Evolutionary conservation across 2,888 invertebrate species (phyloP), one percentile per base, ranked within the genome.

Genomic region (Sthenelais limicola): DNA sequence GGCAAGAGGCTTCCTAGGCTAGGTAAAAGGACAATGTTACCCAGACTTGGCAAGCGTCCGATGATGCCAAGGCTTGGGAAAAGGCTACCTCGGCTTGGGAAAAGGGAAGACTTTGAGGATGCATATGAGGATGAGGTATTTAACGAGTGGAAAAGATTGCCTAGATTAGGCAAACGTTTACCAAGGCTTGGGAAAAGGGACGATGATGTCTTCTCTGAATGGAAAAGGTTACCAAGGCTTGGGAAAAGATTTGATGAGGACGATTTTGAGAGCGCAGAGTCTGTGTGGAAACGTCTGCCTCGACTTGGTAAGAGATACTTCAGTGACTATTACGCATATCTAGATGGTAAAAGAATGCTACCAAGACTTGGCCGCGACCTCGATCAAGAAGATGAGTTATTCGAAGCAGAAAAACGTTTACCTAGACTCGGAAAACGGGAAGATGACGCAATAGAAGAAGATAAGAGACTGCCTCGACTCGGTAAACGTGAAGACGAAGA

Each of bases 111-210:
- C 38, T 21, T 52, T 26, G 56, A 30, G 33, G 24, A 15, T 15
- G 62, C 35, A 15, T 9, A 15, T 1, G 62, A 18, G n/a, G 38
- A 7, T 24, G 24, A 30, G 33, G n/a, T 56, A 7, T 12, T 28
- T 21, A 56, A 38, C 5, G 62, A 62, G 24, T 62, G 62, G 62
- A 62, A 62, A 26, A 35, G 62, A 24, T 26, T 62, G 62, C 62
- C 62, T 9, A 12, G 12, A 18, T 21, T 56, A 2, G 56, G 24
- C 12, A 56, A 56, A 21, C 30, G 56, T 12, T 35, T 56, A 35
- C 56, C 56, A 7, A 35, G 62, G n/a, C n/a, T 62, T 21, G 62
- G 62, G 24, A 62, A 62, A 24, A 18, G 56, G 28, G 56, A 56
- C 56, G 33, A 56, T n/a, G 56, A 62, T 26, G 32, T n/a, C 2